Evolutionary conservation across 2,888 invertebrate species (phyloP), one percentile per base, ranked within the genome.

Genomic region (Barypeithes pellucidus): DNA sequence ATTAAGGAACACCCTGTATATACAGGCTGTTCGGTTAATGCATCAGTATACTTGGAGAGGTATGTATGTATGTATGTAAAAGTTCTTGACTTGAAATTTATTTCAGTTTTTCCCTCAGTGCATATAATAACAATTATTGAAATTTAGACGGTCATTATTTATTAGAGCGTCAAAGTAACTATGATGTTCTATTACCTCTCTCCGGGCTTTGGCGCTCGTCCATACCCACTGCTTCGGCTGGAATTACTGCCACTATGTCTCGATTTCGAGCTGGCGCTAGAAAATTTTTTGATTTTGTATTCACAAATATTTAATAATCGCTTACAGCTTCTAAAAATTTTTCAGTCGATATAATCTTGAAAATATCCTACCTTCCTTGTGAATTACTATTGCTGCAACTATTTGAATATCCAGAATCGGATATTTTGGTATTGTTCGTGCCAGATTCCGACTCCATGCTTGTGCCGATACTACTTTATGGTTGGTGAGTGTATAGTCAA

Each of bases 331-430:
- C 9, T 36, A 24, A 24, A 24, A 24, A 3, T 24, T 24, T 29
- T 9, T 29, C 5, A 9, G 29, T 29, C 2, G 29, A 29, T 8
- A 45, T 18, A 45, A 45, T 16, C 14, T 45, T 16, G 3, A 5
- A 18, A 29, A 22, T 11, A 11, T 47, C 82, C 83, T 82, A 94
- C 94, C 94, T 95, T 82, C 92, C 89, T 81, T 93, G 92, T 0
- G 94, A 94, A 82, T 94, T 94, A 80, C 94, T 94, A 85, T 94
- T 94, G 81, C 93, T 93, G 86, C 93, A 93, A 80, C 94, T 94
- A 82, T 92, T 93, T 0, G 94, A 94, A 83, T 94, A 95, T 9
- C 91, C 94, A 0, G 95, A 95, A 85, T 95, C 95, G 7, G 93
- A 93, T 60, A 93, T 87, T 83, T 92, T 93, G 1, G 90, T 92